Conservation (phyloP, 2,797 vertebrate genomes). For the Hippocampus kuda region DNA sequence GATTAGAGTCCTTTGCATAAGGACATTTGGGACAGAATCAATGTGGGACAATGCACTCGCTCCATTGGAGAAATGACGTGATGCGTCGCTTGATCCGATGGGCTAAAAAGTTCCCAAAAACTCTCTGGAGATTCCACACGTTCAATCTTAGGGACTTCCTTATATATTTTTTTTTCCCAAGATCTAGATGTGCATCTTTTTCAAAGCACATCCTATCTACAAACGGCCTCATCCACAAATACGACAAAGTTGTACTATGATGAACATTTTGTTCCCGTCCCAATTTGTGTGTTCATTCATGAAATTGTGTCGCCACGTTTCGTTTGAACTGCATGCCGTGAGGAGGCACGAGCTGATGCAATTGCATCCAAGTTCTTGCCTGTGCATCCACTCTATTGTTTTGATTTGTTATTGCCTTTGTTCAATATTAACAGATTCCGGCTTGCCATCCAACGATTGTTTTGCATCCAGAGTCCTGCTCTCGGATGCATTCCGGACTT, state of each 20-base stretch:
- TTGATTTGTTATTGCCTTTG: neutral
- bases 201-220: too few species aligned
- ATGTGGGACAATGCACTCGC: conserved; percentile 27
- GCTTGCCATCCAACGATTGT: neutral
- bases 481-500: neutral
- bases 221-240: too few species aligned
- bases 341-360: neutral
- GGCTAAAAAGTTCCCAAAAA: neutral
- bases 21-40: conserved; percentile 49
- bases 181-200: too few species aligned
- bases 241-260: too few species aligned
- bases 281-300: neutral
- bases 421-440: too few species aligned
- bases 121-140: too few species aligned
- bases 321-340: neutral
- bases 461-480: neutral
- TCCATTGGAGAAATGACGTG: conserved; percentile 29
- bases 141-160: too few species aligned
- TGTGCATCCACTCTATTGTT: neutral
- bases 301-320: neutral
- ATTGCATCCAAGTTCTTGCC: neutral
- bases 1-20: conserved; percentile 46
- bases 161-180: too few species aligned
- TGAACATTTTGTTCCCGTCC: neutral
- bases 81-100: neutral